These are phyloP conservation scores for Chrysocyon brachyurus DNA, from an alignment of 2,797 vertebrate genomes.

Conservation along the genomic window DNA sequence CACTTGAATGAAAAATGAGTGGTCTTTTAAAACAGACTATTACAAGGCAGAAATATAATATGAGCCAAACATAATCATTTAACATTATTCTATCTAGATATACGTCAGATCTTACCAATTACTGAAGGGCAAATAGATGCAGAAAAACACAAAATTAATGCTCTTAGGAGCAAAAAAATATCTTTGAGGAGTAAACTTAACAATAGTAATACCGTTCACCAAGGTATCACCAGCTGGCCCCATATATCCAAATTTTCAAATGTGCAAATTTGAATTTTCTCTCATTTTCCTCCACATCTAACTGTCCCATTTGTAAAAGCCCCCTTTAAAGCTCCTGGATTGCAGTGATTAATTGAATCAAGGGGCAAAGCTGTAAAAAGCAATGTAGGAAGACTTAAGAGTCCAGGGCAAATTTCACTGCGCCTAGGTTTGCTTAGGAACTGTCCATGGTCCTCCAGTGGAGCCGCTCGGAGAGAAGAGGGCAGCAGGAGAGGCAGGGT, in stretches of 20 bases:
- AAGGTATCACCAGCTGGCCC: neutral
- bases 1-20: neutral
- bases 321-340: neutral
- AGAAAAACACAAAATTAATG: neutral
- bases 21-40: slow-evolving; percentile 12
- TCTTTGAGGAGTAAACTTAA: neutral
- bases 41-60: neutral
- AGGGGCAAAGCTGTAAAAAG: neutral
- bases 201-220: neutral
- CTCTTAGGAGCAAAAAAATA: neutral
- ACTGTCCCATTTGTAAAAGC: neutral
- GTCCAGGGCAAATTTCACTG: neutral
- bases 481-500: fast-evolving
- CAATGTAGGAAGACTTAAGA: neutral
- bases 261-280: neutral
- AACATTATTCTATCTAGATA: neutral
- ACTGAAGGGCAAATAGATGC: neutral
- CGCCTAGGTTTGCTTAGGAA: neutral
- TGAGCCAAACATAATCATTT: neutral
- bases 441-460: fast-evolving
- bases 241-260: neutral
- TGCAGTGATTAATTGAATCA: neutral
- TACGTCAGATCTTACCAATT: neutral
- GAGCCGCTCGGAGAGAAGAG: neutral
- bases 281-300: neutral